Conservation (phyloP, 1,140 invertebrate species). For the Holotrichia oblita region DNA sequence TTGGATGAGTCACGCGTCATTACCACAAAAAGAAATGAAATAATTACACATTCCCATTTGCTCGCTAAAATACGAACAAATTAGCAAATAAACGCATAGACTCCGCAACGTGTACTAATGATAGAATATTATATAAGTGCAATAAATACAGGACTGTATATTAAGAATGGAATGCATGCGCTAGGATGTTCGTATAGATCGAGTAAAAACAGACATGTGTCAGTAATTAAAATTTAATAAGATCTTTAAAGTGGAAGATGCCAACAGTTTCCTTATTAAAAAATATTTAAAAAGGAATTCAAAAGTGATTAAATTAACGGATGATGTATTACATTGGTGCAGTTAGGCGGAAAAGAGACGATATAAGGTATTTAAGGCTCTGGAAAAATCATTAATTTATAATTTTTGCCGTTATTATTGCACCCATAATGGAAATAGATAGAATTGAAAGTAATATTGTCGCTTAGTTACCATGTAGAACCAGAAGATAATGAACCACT, state of each 20-base stretch:
- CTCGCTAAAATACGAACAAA: slow-evolving; percentile 1
- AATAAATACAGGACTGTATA: background rate
- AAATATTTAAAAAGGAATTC: slow-evolving; percentile 2
- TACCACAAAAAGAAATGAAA: background rate
- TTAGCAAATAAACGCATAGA: slow-evolving; percentile 4
- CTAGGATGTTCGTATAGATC: background rate
- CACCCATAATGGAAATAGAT: too few species aligned
- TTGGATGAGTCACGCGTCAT: background rate
- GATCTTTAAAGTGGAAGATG: background rate
- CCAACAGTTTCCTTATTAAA: slow-evolving; percentile 20
- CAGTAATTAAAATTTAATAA: slow-evolving; percentile 13
- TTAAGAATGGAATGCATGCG: slow-evolving; percentile 1
- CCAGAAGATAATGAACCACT: too few species aligned
- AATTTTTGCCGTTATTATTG: too few species aligned
- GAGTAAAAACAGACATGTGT: slow-evolving; percentile 19
- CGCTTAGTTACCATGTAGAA: too few species aligned
- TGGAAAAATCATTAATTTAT: too few species aligned
- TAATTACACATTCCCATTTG: slow-evolving; percentile 7
- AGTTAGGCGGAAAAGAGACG: background rate
- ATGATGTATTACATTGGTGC: background rate
- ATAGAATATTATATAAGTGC: slow-evolving; percentile 13
- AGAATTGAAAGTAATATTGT: too few species aligned
- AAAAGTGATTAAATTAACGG: background rate
- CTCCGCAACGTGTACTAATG: slow-evolving; percentile 7
- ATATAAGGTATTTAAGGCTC: too few species aligned